phyloP scores from a whole-genome alignment of 1,140 invertebrate species.

The Camponotus vicinus region DNA sequence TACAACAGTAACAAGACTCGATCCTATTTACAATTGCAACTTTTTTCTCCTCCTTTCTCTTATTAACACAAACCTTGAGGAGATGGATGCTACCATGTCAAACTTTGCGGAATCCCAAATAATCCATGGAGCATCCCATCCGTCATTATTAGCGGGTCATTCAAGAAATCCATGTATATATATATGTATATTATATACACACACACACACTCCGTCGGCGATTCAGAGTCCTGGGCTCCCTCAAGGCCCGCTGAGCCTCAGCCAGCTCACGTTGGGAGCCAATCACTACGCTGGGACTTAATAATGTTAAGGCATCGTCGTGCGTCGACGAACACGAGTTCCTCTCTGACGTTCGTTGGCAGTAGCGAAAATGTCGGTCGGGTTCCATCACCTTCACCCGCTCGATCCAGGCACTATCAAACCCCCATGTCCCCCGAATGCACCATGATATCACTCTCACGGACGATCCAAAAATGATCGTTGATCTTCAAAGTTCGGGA shows the following conservation, averaged over 20 bases:
- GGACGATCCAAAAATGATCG: constrained; percentile 30
- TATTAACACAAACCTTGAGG: constrained; percentile 35
- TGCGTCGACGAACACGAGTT: constrained; percentile 68
- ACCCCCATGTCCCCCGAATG: constrained; percentile 40
- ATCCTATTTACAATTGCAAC: constrained; percentile 78
- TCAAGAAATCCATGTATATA: constrained; percentile 58
- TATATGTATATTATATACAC: constrained; percentile 1
- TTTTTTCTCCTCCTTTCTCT: neutral
- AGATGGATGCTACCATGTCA: neutral
- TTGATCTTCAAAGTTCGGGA: constrained; percentile 10
- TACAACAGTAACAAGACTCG: constrained; percentile 81
- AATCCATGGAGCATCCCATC: constrained; percentile 28
- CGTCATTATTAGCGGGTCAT: constrained; percentile 45
- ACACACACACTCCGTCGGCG: constrained; percentile 58
- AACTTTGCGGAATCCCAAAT: neutral
- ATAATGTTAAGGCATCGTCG: constrained; percentile 74
- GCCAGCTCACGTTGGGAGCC: constrained; percentile 37
- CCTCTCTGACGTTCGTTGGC: constrained; percentile 52
- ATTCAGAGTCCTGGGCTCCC: constrained; percentile 41
- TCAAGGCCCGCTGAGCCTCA: constrained; percentile 33
- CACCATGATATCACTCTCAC: constrained; percentile 33
- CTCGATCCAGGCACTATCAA: constrained; percentile 56
- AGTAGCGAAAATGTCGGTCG: constrained; percentile 50
- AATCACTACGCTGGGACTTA: constrained; percentile 56
- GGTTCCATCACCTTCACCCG: constrained; percentile 44